Conservation (phyloP, 2,113 vertebrate genomes). For the Siphamia tubifer region DNA sequence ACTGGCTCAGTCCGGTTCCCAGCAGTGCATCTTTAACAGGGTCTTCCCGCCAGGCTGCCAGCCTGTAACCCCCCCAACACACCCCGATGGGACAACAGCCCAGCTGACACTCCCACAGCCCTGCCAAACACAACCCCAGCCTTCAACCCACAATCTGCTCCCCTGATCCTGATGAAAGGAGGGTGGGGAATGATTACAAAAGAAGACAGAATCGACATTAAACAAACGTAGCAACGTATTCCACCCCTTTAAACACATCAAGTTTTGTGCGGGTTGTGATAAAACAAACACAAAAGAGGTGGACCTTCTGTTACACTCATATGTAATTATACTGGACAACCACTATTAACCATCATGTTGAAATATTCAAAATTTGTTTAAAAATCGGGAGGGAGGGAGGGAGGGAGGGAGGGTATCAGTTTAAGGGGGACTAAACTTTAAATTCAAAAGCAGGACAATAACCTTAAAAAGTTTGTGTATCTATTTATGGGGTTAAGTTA, state of each 20-base stretch:
- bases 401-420: too few relatives aligned
- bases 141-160: constrained; percentile 90
- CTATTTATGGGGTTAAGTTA: too few relatives aligned
- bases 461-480: too few relatives aligned
- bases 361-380: too few relatives aligned
- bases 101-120: constrained; percentile 91
- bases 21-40: constrained; percentile 91
- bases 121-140: constrained; percentile 88
- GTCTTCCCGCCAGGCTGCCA: constrained; percentile 94
- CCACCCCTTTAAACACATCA: background rate
- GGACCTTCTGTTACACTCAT: background rate
- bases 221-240: constrained; percentile 25
- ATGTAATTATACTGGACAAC: background rate
- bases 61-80: constrained; percentile 92
- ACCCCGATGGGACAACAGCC: constrained; percentile 91
- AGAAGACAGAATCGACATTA: constrained; percentile 62
- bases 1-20: constrained; percentile 84
- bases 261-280: background rate
- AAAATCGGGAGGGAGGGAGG: too few relatives aligned
- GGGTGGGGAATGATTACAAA: constrained; percentile 47
- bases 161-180: constrained; percentile 64
- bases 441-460: too few relatives aligned
- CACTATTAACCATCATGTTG: too few relatives aligned
- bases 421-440: too few relatives aligned
- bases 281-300: background rate